Percentiles rank a stretch among this genome's conserved stretches.
Evolutionary conservation across 2,797 vertebrate species (phyloP).

Genomic region (Stomatorhinus walkeri): DNA sequence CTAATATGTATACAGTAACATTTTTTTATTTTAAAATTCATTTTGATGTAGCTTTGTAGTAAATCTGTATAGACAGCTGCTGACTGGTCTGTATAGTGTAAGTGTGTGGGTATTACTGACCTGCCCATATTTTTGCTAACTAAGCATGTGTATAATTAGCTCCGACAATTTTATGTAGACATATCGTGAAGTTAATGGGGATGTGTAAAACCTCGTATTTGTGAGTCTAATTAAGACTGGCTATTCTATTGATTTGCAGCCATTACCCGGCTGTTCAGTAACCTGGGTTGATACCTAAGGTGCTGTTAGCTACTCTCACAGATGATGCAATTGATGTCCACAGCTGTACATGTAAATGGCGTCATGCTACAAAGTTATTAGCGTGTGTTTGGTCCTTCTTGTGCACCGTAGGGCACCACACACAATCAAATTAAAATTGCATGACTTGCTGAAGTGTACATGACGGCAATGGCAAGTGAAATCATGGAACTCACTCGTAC

Average conservation of each 20-base stretch:
- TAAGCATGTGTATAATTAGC: conserved; percentile 22
- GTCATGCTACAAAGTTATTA: conserved; percentile 24
- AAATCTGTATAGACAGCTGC: not conserved
- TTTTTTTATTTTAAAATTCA: not conserved
- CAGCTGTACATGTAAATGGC: conserved; percentile 38
- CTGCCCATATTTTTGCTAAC: not conserved
- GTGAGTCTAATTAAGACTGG: conserved; percentile 54
- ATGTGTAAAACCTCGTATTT: conserved; percentile 54
- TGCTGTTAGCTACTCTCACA: conserved; percentile 31
- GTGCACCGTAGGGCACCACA: not conserved
- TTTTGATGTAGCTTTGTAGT: not conserved
- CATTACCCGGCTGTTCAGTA: conserved; percentile 51
- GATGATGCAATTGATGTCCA: conserved; percentile 42
- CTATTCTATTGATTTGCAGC: conserved; percentile 47
- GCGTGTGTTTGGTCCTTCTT: not conserved
- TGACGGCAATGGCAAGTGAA: not conserved
- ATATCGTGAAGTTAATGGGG: conserved; percentile 50
- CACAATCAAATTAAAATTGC: not conserved
- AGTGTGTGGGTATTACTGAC: not conserved
- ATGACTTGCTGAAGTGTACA: not conserved
- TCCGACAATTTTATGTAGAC: conserved; percentile 34
- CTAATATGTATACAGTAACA: not conserved
- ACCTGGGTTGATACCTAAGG: conserved; percentile 51
- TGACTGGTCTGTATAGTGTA: not conserved
- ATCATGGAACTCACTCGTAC: not conserved